Conservation (phyloP, 2,888 invertebrate genomes). For the Tribolium freemani region DNA sequence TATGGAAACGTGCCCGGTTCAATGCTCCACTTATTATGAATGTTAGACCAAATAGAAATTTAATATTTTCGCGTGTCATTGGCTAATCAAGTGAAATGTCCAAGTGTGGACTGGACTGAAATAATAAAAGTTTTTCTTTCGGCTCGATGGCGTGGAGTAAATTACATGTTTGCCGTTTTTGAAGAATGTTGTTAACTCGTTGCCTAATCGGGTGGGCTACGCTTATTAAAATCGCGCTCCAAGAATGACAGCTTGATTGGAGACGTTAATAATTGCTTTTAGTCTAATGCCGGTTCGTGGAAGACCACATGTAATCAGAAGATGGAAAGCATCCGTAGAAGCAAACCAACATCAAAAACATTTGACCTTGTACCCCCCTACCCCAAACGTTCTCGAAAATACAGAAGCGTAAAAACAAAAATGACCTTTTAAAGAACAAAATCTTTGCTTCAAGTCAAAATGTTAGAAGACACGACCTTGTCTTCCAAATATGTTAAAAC, state of each 20-base stretch:
- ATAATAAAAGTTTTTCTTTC: not conserved
- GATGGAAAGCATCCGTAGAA: not conserved
- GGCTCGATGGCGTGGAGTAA: not conserved
- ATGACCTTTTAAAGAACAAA: no score
- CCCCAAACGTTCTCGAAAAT: no score
- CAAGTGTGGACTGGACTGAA: not conserved
- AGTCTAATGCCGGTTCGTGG: constrained; percentile 5
- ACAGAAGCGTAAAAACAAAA: no score
- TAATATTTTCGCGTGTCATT: constrained; percentile 10
- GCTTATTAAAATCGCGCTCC: constrained; percentile 22
- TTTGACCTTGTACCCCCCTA: not conserved
- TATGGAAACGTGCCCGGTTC: constrained; percentile 1
- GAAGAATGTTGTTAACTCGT: constrained; percentile 14
- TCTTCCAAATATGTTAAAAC: no score
- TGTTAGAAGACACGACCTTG: no score
- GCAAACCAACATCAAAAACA: not conserved
- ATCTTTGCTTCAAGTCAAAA: no score
- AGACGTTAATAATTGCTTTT: constrained; percentile 13
- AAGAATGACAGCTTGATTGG: constrained; percentile 25
- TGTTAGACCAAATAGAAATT: constrained; percentile 25
- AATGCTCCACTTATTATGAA: constrained; percentile 13
- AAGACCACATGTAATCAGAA: not conserved
- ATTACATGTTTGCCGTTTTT: constrained; percentile 25
- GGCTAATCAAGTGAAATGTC: not conserved
- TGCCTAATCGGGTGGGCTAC: constrained; percentile 27